A percentile compares a stretch with the other conserved stretches of the same genome.
These are phyloP conservation scores for Morpho deidamia DNA, from an alignment of 2,888 invertebrate species.

Conservation along the genomic window DNA sequence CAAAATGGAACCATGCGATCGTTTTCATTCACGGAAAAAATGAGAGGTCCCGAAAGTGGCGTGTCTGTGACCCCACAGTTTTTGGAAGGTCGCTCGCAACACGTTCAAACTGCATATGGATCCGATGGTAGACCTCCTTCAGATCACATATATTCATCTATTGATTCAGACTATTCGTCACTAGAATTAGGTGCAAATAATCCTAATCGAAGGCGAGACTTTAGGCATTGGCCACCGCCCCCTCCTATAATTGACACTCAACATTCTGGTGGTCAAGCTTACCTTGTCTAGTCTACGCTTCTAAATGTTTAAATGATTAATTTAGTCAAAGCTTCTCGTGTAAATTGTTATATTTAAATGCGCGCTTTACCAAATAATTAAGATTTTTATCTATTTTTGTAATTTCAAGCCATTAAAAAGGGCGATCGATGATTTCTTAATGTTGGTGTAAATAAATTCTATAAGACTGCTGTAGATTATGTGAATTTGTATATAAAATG, in stretches of 20 bases:
- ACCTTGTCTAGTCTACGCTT: conserved; percentile 72
- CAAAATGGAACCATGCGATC: conserved; percentile 80
- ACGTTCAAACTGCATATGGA: conserved; percentile 63
- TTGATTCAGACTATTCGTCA: conserved; percentile 92
- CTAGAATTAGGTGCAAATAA: conserved; percentile 82
- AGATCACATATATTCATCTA: conserved; percentile 93
- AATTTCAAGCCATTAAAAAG: conserved; percentile 64
- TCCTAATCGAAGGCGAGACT: conserved; percentile 62
- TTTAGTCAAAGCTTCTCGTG: conserved; percentile 72
- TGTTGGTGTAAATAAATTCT: conserved; percentile 74
- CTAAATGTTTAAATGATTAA: conserved; percentile 41
- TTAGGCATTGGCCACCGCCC: conserved; percentile 69
- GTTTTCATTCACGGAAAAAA: conserved; percentile 78
- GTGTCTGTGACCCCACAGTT: conserved; percentile 83
- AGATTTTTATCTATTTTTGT: conserved; percentile 73
- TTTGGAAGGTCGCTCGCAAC: conserved; percentile 52
- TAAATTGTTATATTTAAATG: conserved; percentile 63
- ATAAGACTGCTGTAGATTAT: conserved; percentile 78
- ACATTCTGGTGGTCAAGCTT: conserved; percentile 70
- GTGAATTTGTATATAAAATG: conserved; percentile 74
- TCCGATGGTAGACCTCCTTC: conserved; percentile 85
- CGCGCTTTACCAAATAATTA: conserved; percentile 77
- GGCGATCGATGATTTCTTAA: conserved; percentile 60
- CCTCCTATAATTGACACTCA: conserved; percentile 65
- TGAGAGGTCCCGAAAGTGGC: conserved; percentile 53